Percentiles rank a stretch among this genome's conserved stretches.
phyloP scores from a whole-genome alignment of 2,888 invertebrate genomes.

The Drosophila eohydei region DNA sequence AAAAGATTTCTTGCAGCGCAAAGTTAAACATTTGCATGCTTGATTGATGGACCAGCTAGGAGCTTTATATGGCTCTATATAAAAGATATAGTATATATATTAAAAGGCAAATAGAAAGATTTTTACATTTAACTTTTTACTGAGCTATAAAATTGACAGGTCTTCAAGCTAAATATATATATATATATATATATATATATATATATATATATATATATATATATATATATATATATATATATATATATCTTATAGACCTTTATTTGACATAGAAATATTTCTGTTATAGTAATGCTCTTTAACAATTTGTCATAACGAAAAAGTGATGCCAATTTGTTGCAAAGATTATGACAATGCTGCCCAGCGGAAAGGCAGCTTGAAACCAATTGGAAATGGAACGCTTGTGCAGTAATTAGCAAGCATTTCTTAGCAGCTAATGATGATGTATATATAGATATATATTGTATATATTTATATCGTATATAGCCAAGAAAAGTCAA shows the following conservation, averaged over 20 bases:
- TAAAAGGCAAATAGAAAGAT: not conserved
- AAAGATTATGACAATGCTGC: not conserved
- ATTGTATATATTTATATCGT: not conserved
- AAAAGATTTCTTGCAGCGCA: not conserved
- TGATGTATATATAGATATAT: conserved; percentile 17
- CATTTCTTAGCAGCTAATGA: conserved; percentile 11
- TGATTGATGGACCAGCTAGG: not conserved
- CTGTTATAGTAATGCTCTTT: too few relatives aligned
- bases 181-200: not conserved
- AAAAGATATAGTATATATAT: not conserved
- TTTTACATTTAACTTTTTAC: not conserved
- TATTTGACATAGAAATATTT: too few relatives aligned
- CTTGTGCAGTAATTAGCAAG: not conserved
- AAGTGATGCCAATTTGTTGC: conserved; percentile 13
- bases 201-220: not conserved
- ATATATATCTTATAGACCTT: too few relatives aligned
- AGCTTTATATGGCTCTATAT: too few relatives aligned
- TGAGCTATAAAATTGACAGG: too few relatives aligned
- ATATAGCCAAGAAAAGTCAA: conserved; percentile 18
- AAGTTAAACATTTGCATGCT: not conserved
- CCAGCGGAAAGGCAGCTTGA: not conserved
- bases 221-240: not conserved
- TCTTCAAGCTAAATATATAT: not conserved
- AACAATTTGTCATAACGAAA: not conserved
- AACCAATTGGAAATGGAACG: conserved; percentile 6